A percentile compares a stretch with the other conserved stretches of the same genome.
These are phyloP conservation scores for Abrostola triplasia DNA, from an alignment of 2,888 invertebrate species.

Conservation along the genomic window DNA sequence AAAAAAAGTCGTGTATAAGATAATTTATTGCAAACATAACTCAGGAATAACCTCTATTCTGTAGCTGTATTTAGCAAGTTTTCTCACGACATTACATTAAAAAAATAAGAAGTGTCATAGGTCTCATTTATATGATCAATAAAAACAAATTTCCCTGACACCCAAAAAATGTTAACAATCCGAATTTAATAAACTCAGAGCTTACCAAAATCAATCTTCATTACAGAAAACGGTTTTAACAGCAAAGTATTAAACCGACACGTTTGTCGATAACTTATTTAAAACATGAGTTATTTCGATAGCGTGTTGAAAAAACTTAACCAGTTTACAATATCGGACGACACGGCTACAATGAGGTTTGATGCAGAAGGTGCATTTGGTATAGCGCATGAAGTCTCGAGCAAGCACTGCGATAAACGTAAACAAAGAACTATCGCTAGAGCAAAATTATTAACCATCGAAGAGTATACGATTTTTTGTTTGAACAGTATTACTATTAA, in stretches of 20 bases:
- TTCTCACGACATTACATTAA: background rate
- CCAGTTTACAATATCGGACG: constrained; percentile 64
- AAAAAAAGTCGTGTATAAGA: too few relatives aligned
- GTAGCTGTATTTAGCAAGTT: too few relatives aligned
- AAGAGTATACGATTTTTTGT: too few relatives aligned
- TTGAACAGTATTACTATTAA: too few relatives aligned
- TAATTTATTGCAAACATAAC: too few relatives aligned
- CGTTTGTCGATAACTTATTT: constrained; percentile 55
- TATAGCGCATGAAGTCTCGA: background rate
- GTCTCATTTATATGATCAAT: constrained; percentile 8
- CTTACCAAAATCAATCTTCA: constrained; percentile 49
- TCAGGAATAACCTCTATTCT: too few relatives aligned
- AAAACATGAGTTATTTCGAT: constrained; percentile 59
- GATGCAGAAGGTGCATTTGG: constrained; percentile 26
- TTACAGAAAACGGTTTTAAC: constrained; percentile 45
- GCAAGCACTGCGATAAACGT: background rate
- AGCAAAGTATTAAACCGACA: constrained; percentile 49
- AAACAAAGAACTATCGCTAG: background rate
- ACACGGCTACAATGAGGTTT: constrained; percentile 35
- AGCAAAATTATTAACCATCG: background rate
- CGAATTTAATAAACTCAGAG: constrained; percentile 21
- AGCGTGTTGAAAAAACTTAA: constrained; percentile 55
- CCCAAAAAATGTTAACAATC: constrained; percentile 9
- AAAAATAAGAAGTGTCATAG: constrained; percentile 5
- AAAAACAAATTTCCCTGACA: constrained; percentile 4